Conservation (phyloP, 2,888 invertebrate species). For the Phasia obesa region DNA sequence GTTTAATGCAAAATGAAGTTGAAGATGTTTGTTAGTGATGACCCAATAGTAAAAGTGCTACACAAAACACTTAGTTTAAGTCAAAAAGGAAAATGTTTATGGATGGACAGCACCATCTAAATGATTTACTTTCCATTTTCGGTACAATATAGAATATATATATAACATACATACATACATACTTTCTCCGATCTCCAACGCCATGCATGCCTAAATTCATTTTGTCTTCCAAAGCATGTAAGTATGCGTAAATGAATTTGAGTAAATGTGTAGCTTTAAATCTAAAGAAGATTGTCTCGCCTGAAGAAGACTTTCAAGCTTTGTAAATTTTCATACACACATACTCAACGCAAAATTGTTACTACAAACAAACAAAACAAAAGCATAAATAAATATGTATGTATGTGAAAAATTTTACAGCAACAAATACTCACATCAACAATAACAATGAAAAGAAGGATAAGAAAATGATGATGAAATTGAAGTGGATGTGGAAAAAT, state of each 20-base stretch:
- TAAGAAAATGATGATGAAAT: constrained; percentile 18
- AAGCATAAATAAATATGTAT: constrained; percentile 25
- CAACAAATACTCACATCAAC: background rate
- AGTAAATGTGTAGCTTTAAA: background rate
- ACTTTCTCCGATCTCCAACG: constrained; percentile 11
- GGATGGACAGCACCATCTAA: constrained; percentile 54
- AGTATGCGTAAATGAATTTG: background rate
- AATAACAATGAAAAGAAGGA: background rate
- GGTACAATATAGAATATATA: too few relatives aligned
- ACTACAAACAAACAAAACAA: constrained; percentile 5
- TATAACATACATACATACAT: constrained; percentile 8
- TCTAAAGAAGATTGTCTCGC: background rate
- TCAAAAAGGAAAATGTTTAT: constrained; percentile 55
- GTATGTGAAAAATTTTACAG: constrained; percentile 17
- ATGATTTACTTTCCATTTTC: constrained; percentile 53
- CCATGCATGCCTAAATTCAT: background rate
- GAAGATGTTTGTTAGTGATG: constrained; percentile 45
- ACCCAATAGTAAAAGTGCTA: constrained; percentile 59
- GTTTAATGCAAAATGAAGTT: constrained; percentile 10
- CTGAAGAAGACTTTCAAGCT: background rate
- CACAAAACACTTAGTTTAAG: constrained; percentile 29
- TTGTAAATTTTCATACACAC: background rate
- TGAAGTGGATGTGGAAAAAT: constrained; percentile 23
- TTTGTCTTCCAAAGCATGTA: background rate
- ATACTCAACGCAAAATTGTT: constrained; percentile 7